Base-by-base conservation (phyloP, 1,140 invertebrate species). In the Temnothorax curvispinosus region DNA sequence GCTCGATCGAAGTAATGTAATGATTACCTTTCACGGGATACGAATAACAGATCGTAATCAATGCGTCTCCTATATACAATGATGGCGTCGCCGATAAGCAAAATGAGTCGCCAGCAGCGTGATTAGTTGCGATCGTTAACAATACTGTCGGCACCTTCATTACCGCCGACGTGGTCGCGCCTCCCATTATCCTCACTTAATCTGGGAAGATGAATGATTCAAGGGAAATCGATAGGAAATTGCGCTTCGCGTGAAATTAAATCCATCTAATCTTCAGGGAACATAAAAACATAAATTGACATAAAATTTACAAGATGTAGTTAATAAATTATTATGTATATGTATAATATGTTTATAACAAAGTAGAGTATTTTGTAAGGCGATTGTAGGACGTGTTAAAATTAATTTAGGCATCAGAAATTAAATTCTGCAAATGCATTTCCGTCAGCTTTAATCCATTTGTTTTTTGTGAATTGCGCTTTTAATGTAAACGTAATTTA, bases 121-220 rank as follows among this genome's bases (percentile, higher is more conserved):
- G 78, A 89, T 89, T 88, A 71, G 60, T 86, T 69, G 75, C 52
- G 67, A 89, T 88, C 65, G 47, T 85, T 41, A 71, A 77, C 88
- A 89, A 89, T 86, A 27, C 58, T 65, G 47, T 50, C 78, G 74
- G 44, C 80, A 80, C 58, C 18, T 52, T 76, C 35, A 86, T 88
- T 86, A 86, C 27, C 65, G 54, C 88, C 87, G 52, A 81, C 52
- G 18, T 84, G 47, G 56, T 71, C n/a, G 15, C 35, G 5, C 38
- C 52, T 81, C 62, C 50, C 3, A 71, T 81, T 81, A 81, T 81
- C 38, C 78, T 44, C 64, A 81, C 47, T 38, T 81, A 81, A 81
- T 81, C 50, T 56, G 21, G 15, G 15, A 56, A 56, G 64, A 81
- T 56, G 5, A 13, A 54, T 81, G 13, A 38, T 5, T 38, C 62